phyloP scores from a whole-genome alignment of 2,888 invertebrate species.

The Catocala sponsa region DNA sequence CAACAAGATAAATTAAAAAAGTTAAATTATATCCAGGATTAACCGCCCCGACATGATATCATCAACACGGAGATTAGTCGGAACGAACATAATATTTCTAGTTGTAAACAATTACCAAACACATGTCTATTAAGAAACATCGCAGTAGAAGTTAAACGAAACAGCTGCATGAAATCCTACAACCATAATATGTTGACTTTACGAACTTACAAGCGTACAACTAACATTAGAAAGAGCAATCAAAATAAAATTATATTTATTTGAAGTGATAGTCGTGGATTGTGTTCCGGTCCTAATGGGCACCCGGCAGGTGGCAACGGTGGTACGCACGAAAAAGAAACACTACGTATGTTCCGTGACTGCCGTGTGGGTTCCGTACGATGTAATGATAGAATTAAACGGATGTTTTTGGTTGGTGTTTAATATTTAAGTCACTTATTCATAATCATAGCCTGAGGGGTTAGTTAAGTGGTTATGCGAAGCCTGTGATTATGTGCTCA shows the following conservation, averaged over 20 bases:
- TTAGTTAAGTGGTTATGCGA: not conserved
- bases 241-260: slow-evolving; percentile 79
- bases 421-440: slow-evolving; percentile 5
- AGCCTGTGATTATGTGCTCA: slow-evolving; percentile 2
- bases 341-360: slow-evolving; percentile 30
- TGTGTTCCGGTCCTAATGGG: slow-evolving; percentile 76
- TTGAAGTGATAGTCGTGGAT: slow-evolving; percentile 74
- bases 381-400: slow-evolving; percentile 5
- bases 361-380: slow-evolving; percentile 43
- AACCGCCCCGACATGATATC: not conserved
- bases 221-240: slow-evolving; percentile 69
- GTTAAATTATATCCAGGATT: not conserved
- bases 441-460: slow-evolving; percentile 5
- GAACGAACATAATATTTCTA: slow-evolving; percentile 15
- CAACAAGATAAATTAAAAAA: slow-evolving; percentile 1
- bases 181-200: slow-evolving; percentile 35
- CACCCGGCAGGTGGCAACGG: slow-evolving; percentile 74
- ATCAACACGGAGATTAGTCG: slow-evolving; percentile 15
- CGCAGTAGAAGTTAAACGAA: slow-evolving; percentile 18
- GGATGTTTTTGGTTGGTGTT: slow-evolving; percentile 1
- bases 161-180: slow-evolving; percentile 30
- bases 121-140: slow-evolving; percentile 11
- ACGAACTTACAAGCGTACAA: slow-evolving; percentile 56
- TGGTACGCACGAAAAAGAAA: slow-evolving; percentile 42
- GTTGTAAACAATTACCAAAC: slow-evolving; percentile 9